Base-by-base conservation (phyloP, 2,888 invertebrate species). In the Dendrolimus pini region DNA sequence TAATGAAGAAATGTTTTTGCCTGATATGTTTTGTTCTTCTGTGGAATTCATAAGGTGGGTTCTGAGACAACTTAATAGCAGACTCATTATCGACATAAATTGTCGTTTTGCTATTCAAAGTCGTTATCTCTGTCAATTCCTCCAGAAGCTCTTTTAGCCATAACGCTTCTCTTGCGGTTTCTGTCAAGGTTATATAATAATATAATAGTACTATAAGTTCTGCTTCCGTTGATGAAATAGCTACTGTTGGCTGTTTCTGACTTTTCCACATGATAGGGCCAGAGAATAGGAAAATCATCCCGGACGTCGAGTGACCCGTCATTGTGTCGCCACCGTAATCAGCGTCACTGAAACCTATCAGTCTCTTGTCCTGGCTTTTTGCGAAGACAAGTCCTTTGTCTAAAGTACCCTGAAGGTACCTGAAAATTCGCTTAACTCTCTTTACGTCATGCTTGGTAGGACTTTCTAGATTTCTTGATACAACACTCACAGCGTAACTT, bases 121-220 rank as follows among this genome's bases (percentile, higher is more conserved):
- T 30, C 30, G 30, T 30, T 30, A 30, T 30, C 3, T 30, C 30
- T 3, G 30, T 30, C 41, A 55, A 12, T 1, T 41, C 41, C 10
- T 7, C 13, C 7, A 41, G 13, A 12, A 55, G 41, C 7, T 41
- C 12, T 8, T 12, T 13, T 30, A 74, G 56, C 74, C 75, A 78
- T 8, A 77, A 61, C 8, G 68, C 30, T 56, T 75, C 75, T 57
- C 67, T 66, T 9, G 65, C 59, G 9, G 64, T 66, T 57, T 67
- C 65, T 60, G 67, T 68, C 7, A 69, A 74, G 14, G 75, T n/a
- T n/a, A n/a, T n/a, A n/a, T n/a, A n/a, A n/a, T n/a, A n/a, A n/a
- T n/a, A n/a, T n/a, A n/a, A n/a, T n/a, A n/a, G n/a, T n/a, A n/a
- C 73, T 10, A 76, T 66, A 54, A 70, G 64, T 58, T 76, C 73